phyloP scores from a whole-genome alignment of 2,888 invertebrate genomes.

The Meteorus cinctellus region DNA sequence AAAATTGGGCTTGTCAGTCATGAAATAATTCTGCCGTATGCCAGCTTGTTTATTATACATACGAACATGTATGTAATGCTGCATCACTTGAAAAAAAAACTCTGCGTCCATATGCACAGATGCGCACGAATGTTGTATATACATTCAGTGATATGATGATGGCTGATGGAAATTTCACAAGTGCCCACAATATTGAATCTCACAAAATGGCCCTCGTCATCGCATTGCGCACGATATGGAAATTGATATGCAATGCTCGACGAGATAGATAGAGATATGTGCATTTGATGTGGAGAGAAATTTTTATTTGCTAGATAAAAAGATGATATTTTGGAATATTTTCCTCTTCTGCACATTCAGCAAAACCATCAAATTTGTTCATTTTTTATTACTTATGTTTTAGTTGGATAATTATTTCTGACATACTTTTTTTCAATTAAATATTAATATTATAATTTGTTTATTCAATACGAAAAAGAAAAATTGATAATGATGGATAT shows the following conservation, averaged over 20 bases:
- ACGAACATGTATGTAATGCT: background rate
- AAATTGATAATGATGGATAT: no score
- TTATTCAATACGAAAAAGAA: no score
- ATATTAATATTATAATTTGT: no score
- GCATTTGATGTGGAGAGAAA: background rate
- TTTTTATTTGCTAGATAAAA: background rate
- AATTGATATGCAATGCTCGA: background rate
- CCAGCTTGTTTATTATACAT: background rate
- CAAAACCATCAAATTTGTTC: no score
- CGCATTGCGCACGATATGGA: background rate
- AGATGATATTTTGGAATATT: no score
- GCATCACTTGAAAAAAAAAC: background rate
- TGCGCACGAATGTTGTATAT: background rate
- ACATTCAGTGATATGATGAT: background rate
- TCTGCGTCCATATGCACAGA: background rate
- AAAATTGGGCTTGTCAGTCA: slow-evolving; percentile 17
- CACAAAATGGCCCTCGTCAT: slow-evolving; percentile 11
- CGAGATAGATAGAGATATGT: background rate
- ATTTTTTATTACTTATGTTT: no score
- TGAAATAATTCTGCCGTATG: background rate
- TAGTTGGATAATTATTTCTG: no score
- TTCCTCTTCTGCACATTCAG: no score
- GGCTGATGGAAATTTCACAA: slow-evolving; percentile 15
- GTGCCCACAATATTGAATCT: slow-evolving; percentile 19
- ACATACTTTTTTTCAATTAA: no score